Evolutionary conservation across 92 coral and sea anemone species (phyloP).

Genomic region (Chrysogorgia sp.): DNA sequence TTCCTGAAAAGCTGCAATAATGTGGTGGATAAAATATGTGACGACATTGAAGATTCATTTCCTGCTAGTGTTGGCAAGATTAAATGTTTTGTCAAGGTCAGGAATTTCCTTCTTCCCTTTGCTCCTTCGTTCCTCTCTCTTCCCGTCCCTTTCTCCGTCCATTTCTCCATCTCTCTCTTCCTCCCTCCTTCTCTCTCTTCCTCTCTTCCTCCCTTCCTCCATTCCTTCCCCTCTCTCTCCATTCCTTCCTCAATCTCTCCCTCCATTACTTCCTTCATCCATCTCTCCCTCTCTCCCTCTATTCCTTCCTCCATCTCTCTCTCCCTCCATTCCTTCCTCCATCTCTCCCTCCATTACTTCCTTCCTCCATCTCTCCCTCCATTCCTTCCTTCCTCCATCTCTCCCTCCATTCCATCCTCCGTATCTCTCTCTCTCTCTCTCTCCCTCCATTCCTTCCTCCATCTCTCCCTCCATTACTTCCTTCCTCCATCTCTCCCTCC

Average conservation of each 20-base stretch:
- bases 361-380: too few relatives aligned
- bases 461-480: slow-evolving; percentile 2
- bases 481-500: slow-evolving; percentile 29
- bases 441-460: too few relatives aligned
- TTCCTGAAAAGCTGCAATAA: slow-evolving; percentile 20
- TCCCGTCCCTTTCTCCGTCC: too few relatives aligned
- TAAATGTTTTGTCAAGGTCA: slow-evolving; percentile 28
- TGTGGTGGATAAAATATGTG: slow-evolving; percentile 29
- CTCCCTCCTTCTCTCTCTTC: too few relatives aligned
- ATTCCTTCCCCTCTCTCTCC: too few relatives aligned
- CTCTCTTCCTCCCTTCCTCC: too few relatives aligned
- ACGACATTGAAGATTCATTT: slow-evolving; percentile 29
- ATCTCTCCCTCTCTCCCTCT: background rate
- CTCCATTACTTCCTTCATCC: background rate
- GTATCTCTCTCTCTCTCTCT: background rate
- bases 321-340: background rate
- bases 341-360: background rate
- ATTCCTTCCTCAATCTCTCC: too few relatives aligned
- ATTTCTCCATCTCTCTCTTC: too few relatives aligned
- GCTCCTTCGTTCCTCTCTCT: too few relatives aligned
- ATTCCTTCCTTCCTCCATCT: background rate
- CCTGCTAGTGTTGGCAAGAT: slow-evolving; percentile 33
- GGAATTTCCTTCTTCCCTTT: background rate
- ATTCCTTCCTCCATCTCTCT: background rate
- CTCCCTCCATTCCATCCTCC: background rate